Evolutionary conservation across 2,113 vertebrate genomes (phyloP).

Genomic region (Penelope pileata): DNA sequence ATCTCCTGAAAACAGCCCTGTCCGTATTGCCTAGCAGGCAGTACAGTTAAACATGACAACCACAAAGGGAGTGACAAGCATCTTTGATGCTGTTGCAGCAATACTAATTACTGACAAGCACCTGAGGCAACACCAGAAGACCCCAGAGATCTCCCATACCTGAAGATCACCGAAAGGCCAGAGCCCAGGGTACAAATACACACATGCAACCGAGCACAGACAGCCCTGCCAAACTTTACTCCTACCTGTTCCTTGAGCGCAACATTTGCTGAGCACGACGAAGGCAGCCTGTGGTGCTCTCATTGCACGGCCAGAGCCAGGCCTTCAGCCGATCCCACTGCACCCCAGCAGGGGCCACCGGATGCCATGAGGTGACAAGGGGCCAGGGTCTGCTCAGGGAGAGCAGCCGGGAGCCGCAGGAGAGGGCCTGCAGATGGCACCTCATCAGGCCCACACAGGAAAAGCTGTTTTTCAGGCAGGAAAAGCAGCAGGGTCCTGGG

Average conservation of each 20-base stretch:
- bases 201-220: not conserved
- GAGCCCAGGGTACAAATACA: not conserved
- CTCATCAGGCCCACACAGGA: rapidly evolving
- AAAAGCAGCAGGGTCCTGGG: not conserved
- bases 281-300: rapidly evolving
- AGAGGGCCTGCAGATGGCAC: not conserved
- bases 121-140: not conserved
- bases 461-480: not conserved
- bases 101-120: not conserved
- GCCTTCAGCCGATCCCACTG: not conserved
- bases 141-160: not conserved
- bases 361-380: not conserved
- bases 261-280: not conserved
- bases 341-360: rapidly evolving
- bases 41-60: not conserved
- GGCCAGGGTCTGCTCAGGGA: not conserved
- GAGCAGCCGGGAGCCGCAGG: not conserved
- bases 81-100: not conserved
- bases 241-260: not conserved
- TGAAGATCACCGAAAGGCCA: not conserved
- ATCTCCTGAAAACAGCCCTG: not conserved
- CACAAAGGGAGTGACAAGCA: not conserved
- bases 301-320: rapidly evolving
- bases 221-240: not conserved
- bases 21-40: not conserved